phyloP scores from a whole-genome alignment of 2,797 vertebrate genomes.

The Antennarius maculatus region DNA sequence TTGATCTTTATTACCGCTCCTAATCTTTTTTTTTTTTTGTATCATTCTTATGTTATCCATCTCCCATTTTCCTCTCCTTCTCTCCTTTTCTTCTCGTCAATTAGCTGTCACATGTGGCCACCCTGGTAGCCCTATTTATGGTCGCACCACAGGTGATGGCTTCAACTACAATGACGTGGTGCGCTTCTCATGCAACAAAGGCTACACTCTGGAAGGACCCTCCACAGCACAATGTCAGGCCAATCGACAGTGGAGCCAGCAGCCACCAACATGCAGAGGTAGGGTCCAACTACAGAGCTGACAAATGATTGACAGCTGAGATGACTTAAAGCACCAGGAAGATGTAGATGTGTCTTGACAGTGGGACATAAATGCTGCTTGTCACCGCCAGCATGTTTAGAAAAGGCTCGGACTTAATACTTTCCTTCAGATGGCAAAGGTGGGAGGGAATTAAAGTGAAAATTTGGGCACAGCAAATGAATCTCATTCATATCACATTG shows the following conservation, averaged over 20 bases:
- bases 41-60: not conserved
- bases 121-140: constrained; percentile 97
- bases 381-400: constrained; percentile 30
- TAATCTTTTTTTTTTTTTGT: not conserved
- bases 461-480: constrained; percentile 12
- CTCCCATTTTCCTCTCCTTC: not conserved
- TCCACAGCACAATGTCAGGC: constrained; percentile 94
- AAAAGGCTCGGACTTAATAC: constrained; percentile 12
- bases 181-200: constrained; percentile 93
- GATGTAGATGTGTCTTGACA: constrained; percentile 36
- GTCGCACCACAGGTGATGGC: constrained; percentile 92
- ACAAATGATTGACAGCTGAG: constrained; percentile 29
- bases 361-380: constrained; percentile 37
- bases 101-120: constrained; percentile 97
- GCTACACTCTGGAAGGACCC: constrained; percentile 95
- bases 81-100: constrained; percentile 8
- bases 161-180: constrained; percentile 98
- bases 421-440: constrained; percentile 8
- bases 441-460: not conserved
- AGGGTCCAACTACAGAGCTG: constrained; percentile 19
- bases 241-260: constrained; percentile 94
- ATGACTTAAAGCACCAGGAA: constrained; percentile 35
- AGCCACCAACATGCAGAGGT: constrained; percentile 97
- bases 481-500: constrained; percentile 20
- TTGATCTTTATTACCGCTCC: not conserved